Base-by-base conservation (phyloP, 2,113 vertebrate species). In the Verasper variegatus region DNA sequence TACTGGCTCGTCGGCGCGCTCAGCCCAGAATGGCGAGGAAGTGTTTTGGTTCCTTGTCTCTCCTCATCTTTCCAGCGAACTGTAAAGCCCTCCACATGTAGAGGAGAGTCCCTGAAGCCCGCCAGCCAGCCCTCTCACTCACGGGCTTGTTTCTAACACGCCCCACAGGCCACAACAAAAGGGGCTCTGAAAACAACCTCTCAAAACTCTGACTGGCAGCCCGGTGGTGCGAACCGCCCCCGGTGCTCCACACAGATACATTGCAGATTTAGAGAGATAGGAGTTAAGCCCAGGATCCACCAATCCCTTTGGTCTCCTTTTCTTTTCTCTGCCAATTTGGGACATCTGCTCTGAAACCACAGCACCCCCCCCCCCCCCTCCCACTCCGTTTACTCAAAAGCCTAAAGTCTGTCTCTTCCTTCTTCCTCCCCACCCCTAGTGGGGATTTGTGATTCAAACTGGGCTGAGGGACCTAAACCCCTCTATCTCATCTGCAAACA, bases 401-500 rank as follows among this genome's bases (percentile, higher is more conserved):
- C 83, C 82, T 87, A 78, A 84, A 89, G 82, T 83, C 85, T 74
- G 70, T 54, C 67, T 86, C 70, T 82, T 86, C 84, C 80, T 31
- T 72, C 76, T 81, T 74, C 71, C 72, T 84, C 77, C 74, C 83
- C 88, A 78, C 78, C 80, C 74, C 79, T 82, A 82, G 80, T 83
- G 87, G 68, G 89, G 89, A 88, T 89, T 94, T 92, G 88, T 79
- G 83, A 91, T 90, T 88, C 88, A 90, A 91, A 90, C 87, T 55
- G 68, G 77, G 76, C 66, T 83, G 82, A 88, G 89, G 88, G 86
- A 85, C 84, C 86, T 76, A 89, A 93, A 89, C 82, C 89, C 86
- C 76, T 86, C 90, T 81, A 94, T 94, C 93, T 92, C 88, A 92
- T 93, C 86, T 80, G 92, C 94, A 94, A 95, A 95, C 93, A 95